Evolutionary conservation across 2,888 invertebrate genomes (phyloP).

Genomic region (Heliconius sara): DNA sequence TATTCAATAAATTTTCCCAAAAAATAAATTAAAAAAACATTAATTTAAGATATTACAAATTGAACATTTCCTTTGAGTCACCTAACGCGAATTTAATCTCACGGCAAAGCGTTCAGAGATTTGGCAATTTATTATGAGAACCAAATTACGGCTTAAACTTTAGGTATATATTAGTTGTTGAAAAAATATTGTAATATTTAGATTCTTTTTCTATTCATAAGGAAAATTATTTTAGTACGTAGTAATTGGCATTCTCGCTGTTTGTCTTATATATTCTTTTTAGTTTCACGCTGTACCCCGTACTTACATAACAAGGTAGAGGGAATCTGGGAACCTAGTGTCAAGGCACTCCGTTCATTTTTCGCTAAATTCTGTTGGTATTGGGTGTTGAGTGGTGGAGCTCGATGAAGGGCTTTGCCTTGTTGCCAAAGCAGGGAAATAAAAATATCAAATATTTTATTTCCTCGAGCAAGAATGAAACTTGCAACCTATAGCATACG

Average conservation of each 20-base stretch:
- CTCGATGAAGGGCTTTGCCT: no score
- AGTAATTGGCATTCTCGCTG: background rate
- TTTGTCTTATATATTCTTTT: no score
- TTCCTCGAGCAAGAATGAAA: no score
- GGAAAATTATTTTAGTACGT: background rate
- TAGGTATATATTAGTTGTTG: background rate
- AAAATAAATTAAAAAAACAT: background rate
- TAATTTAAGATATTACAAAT: background rate
- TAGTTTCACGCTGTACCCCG: no score
- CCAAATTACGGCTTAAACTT: background rate
- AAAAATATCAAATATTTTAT: no score
- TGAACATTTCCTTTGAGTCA: background rate
- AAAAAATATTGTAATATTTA: background rate
- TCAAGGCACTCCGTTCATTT: no score
- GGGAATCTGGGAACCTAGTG: no score
- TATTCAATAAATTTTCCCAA: background rate
- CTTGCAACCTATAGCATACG: no score
- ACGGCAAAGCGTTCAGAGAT: background rate
- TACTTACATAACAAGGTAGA: no score
- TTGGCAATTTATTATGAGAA: background rate
- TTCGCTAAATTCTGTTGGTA: no score
- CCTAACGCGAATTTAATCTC: background rate
- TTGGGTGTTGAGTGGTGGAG: no score
- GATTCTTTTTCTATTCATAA: background rate
- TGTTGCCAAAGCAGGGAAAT: no score